Evolutionary conservation across 2,113 vertebrate species (phyloP).

Genomic region (Corydoras maculifer): DNA sequence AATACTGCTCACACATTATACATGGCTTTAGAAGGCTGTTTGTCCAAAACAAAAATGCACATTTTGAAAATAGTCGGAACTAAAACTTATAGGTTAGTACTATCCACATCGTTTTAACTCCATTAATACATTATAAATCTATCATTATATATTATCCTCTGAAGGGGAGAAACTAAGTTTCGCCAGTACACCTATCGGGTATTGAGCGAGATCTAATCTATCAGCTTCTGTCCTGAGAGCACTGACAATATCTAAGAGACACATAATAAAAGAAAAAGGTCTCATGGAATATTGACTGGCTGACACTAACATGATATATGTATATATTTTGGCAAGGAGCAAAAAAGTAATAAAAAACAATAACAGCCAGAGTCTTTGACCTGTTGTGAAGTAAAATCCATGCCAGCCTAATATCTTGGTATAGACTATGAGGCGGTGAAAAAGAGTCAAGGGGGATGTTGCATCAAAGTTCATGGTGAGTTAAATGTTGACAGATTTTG

Average conservation of each 20-base stretch:
- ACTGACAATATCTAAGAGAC: slow-evolving; percentile 35
- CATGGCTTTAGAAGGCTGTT: no score
- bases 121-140: no score
- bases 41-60: no score
- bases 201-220: slow-evolving; percentile 17
- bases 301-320: slow-evolving; percentile 56
- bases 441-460: slow-evolving; percentile 61
- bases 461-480: slow-evolving; percentile 45
- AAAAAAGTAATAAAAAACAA: slow-evolving; percentile 66
- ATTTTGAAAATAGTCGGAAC: no score
- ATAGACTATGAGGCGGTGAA: slow-evolving; percentile 55
- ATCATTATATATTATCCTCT: slow-evolving; percentile 1
- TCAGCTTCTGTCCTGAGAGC: slow-evolving; percentile 19
- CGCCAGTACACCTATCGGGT: slow-evolving; percentile 22
- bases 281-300: slow-evolving; percentile 45
- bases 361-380: slow-evolving; percentile 61
- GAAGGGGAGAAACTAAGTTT: not conserved
- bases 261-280: slow-evolving; percentile 34
- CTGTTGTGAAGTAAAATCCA: slow-evolving; percentile 60
- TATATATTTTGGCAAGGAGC: slow-evolving; percentile 51
- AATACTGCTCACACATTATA: no score
- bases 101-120: no score
- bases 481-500: slow-evolving; percentile 31
- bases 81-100: no score
- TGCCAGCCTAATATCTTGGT: slow-evolving; percentile 61